phyloP scores from a whole-genome alignment of 30 jellyfish, hydroid and myxozoan genomes.

The Aurelia sp. region DNA sequence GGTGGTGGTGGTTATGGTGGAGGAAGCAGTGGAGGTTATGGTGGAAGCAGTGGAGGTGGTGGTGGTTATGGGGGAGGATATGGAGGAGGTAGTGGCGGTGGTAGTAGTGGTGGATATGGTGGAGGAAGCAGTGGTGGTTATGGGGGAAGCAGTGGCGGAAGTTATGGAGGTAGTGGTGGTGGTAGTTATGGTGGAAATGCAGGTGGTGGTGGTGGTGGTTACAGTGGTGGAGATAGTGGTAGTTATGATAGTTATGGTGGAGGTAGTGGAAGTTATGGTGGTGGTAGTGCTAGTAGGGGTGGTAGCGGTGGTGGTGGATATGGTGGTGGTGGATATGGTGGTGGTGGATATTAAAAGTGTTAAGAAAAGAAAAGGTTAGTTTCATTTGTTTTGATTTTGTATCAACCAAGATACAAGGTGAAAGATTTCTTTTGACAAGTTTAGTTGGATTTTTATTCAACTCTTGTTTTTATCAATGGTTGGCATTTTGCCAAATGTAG shows the following conservation, averaged over 20 bases:
- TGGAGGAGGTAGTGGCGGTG: constrained; percentile 17
- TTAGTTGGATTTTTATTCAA: too few relatives aligned
- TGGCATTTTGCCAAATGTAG: too few relatives aligned
- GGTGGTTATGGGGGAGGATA: constrained; percentile 25
- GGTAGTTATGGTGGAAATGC: constrained; percentile 34
- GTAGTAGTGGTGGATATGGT: constrained; percentile 14
- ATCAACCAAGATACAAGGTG: too few relatives aligned
- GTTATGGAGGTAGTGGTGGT: constrained; percentile 18
- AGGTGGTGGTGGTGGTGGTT: constrained; percentile 13
- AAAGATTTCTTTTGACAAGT: too few relatives aligned
- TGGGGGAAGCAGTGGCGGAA: not conserved
- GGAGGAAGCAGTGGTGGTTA: not conserved
- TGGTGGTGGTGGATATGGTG: constrained; percentile 32
- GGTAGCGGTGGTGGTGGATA: constrained; percentile 7
- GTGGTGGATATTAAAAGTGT: constrained; percentile 1
- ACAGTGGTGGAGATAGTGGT: not conserved
- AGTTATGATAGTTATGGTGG: constrained; percentile 2
- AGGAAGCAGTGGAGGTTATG: constrained; percentile 21
- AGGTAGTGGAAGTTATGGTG: constrained; percentile 19
- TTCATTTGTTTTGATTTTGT: too few relatives aligned
- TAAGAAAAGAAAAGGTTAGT: too few relatives aligned
- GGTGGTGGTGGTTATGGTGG: constrained; percentile 39
- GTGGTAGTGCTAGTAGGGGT: not conserved
- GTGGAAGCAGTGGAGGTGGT: constrained; percentile 32
- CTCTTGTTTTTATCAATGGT: too few relatives aligned